Conservation (phyloP, 2,797 vertebrate genomes). For the Acrossocheilus fasciatus region DNA sequence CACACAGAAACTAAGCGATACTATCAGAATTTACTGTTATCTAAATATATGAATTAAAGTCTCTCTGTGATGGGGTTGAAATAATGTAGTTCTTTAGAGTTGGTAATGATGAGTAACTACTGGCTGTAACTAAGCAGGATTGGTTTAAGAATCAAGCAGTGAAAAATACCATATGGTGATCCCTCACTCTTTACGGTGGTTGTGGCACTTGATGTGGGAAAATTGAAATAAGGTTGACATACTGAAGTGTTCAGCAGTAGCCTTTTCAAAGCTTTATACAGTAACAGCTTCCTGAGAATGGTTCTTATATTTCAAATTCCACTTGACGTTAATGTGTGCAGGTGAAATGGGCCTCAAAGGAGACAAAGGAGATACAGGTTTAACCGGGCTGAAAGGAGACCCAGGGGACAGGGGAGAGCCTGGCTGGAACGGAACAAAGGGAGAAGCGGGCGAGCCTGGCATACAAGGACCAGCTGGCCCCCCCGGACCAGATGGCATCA, state of each 20-base stretch:
- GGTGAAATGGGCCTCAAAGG: conserved; percentile 79
- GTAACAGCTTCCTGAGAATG: neutral
- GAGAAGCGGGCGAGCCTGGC: conserved; percentile 81
- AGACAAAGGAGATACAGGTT: conserved; percentile 77
- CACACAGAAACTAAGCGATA: too few relatives aligned
- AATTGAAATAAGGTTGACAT: neutral
- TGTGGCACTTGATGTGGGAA: neutral
- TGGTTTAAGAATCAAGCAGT: neutral
- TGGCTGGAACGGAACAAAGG: conserved; percentile 82
- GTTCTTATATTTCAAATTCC: neutral
- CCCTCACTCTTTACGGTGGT: neutral
- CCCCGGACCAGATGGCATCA: conserved; percentile 83
- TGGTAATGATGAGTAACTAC: neutral
- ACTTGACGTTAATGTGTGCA: conserved; percentile 64
- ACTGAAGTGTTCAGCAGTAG: neutral
- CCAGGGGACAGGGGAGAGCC: conserved; percentile 76
- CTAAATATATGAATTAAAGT: too few relatives aligned
- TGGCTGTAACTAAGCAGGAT: neutral
- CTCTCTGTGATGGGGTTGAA: too few relatives aligned
- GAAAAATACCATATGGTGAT: neutral
- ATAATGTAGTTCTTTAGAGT: too few relatives aligned
- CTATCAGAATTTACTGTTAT: too few relatives aligned
- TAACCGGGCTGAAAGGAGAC: conserved; percentile 77
- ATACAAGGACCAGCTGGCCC: conserved; percentile 84
- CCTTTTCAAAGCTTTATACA: neutral